Base-by-base conservation (phyloP, 2,797 vertebrate genomes). In the Schizopygopsis malacanthus region DNA sequence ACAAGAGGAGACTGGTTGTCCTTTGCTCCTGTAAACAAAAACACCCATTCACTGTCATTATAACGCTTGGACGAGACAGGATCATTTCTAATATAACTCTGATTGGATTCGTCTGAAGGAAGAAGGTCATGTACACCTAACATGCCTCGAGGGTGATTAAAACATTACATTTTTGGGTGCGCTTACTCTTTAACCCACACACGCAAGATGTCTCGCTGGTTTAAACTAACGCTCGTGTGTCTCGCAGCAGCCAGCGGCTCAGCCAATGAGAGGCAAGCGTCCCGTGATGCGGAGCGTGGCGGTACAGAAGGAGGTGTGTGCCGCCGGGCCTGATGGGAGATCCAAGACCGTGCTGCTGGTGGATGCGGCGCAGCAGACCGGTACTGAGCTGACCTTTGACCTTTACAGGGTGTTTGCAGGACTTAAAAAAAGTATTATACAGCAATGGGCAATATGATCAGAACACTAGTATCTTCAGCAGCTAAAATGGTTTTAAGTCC, bases 221-320 rank as follows among this genome's bases (percentile, higher is more conserved):
- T 22, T 52, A 75, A 41, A 20, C n/a, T 73, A 67, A 56, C 47
- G 3, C 61, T 3, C 3, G 1, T 25, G 47, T 67, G 4, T 79
- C 25, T 75, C 43, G 69, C 93, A 93, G 77, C 95, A 96, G 86
- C 95, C 94, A 82, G 89, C 96, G 86, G 95, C 96, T 87, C 96
- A 92, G 84, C 94, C 97, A 79, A 91, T 94, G 84, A 97, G 97
- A 94, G 96, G 88, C 89, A 97, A 97, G 88, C 96, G 97, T 20
- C 97, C 97, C 67, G 95, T 97, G 54, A 97, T 97, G 92, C 97
- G 98, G 92, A 98, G 93, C 82, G 96, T 98, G 0, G 98, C 98
- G 15, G 96, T 97, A 84, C 98, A 99, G 90, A 99, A 99, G 91
- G 98, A 99, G 92, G 96, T 97, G n/a, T 96, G 95, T 88, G 96